Conservation (phyloP, 2,113 vertebrate species). For the Catharus fuscescens region DNA sequence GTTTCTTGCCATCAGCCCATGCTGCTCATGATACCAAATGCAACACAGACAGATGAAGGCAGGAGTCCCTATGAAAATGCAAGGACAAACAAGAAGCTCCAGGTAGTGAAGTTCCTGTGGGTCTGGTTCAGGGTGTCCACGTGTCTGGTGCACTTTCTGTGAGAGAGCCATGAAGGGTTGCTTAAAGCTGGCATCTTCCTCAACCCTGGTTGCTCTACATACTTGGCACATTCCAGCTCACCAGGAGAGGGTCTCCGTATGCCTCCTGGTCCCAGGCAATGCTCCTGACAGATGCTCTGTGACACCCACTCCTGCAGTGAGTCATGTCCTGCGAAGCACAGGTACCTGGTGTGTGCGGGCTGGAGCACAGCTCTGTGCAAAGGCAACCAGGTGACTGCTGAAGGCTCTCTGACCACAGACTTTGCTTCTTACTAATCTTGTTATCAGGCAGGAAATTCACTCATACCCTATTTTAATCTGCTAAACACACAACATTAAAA, state of each 20-base stretch:
- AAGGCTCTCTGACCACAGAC: not conserved
- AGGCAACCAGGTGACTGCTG: not conserved
- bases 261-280: rapidly evolving
- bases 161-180: not conserved
- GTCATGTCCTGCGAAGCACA: rapidly evolving
- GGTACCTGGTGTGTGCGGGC: rapidly evolving
- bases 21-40: not conserved
- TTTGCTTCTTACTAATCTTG: not conserved
- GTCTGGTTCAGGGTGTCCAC: not conserved
- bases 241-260: not conserved
- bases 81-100: not conserved
- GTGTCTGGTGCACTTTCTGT: not conserved
- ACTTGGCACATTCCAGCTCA: not conserved
- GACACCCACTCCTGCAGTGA: not conserved
- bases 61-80: not conserved
- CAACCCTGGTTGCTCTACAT: rapidly evolving
- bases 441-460: not conserved
- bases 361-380: not conserved
- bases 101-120: not conserved
- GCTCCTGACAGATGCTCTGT: not conserved
- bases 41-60: not conserved
- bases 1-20: not conserved
- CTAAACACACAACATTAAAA: not conserved
- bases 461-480: not conserved
- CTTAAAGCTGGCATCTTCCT: not conserved